Conservation (phyloP, 2,888 invertebrate species). For the Apoderus coryli region DNA sequence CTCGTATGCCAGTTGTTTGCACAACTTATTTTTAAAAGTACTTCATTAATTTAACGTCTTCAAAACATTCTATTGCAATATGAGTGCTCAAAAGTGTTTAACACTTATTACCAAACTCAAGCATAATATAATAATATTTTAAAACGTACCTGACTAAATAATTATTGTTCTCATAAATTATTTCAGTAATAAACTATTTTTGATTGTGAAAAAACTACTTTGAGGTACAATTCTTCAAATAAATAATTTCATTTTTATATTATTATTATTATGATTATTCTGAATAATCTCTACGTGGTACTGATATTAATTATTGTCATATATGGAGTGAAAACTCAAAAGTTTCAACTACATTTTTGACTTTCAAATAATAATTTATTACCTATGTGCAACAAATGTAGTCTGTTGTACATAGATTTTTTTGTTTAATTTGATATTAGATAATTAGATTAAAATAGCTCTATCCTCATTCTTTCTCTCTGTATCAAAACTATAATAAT, state of each 20-base stretch:
- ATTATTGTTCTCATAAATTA: too few relatives aligned
- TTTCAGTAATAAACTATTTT: slow-evolving; percentile 21
- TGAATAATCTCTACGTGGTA: slow-evolving; percentile 22
- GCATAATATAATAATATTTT: too few relatives aligned
- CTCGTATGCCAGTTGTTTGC: too few relatives aligned
- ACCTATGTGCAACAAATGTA: slow-evolving; percentile 19
- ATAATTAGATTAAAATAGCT: slow-evolving; percentile 27
- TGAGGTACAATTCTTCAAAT: slow-evolving; percentile 23
- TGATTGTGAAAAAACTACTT: slow-evolving; percentile 19
- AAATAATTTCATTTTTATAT: slow-evolving; percentile 11
- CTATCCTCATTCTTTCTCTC: too few relatives aligned
- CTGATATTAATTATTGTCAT: slow-evolving; percentile 26
- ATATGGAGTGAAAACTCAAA: too few relatives aligned
- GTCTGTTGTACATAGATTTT: slow-evolving; percentile 22
- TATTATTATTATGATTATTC: slow-evolving; percentile 10
- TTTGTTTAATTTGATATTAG: slow-evolving; percentile 24
- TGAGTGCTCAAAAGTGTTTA: too few relatives aligned
- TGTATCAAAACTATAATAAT: slow-evolving; percentile 27
- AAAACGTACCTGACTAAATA: slow-evolving; percentile 34
- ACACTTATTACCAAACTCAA: too few relatives aligned
- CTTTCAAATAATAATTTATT: slow-evolving; percentile 20
- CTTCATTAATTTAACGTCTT: too few relatives aligned
- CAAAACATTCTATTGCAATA: too few relatives aligned
- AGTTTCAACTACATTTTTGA: slow-evolving; percentile 20
- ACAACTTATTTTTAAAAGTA: too few relatives aligned